Evolutionary conservation across 53 echinoderm and acorn worm species (phyloP), one percentile per base, ranked within the genome.

Genomic region (Holothuria leucospilota): DNA sequence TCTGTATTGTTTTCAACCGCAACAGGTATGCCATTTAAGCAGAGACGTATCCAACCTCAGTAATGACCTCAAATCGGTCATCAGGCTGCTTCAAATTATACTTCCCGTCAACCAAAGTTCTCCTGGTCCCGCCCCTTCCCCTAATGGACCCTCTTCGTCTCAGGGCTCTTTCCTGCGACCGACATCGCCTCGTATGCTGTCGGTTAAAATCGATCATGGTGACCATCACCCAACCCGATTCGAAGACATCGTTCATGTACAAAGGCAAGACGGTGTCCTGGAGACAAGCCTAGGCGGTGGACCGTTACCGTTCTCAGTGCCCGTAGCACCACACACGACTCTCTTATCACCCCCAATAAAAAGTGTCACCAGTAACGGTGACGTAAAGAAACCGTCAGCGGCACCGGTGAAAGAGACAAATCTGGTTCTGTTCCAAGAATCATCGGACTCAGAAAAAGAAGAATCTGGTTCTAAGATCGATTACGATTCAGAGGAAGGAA

Each of bases 241-340:
- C 25, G 94, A 94, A 81, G 96, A 96, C 84, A 94, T 96, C 51
- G 90, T 96, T 60, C 94, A 96, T 72, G 96, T 96, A 14, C 96
- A 94, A 62, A 71, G 96, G 67, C 89, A 92, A 42, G 96, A 96
- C 86, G 96, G 96, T 34, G 89, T 96, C 4, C 82, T 96, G 27
- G 96, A 96, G 71, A 96, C 96, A 23, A 96, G 96, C 84, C 85
- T 96, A 13, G 96, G 96, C 65, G 89, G 91, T 41, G 92, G 96
- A 63, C 63, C 82, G 18, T 39, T 77, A 59, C 88, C 49, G 71
- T 89, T 28, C 69, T 80, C 29, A 40, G 59, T 63, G 29, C 86
- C 59, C 68, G 85, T 39, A 69, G 70, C 63, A 85, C 61, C 27
- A 82, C 21, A 14, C 27, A 30, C 21, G 26, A 29, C 46, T 52